phyloP scores from a whole-genome alignment of 2,113 vertebrate species.

The Spea bombifrons region DNA sequence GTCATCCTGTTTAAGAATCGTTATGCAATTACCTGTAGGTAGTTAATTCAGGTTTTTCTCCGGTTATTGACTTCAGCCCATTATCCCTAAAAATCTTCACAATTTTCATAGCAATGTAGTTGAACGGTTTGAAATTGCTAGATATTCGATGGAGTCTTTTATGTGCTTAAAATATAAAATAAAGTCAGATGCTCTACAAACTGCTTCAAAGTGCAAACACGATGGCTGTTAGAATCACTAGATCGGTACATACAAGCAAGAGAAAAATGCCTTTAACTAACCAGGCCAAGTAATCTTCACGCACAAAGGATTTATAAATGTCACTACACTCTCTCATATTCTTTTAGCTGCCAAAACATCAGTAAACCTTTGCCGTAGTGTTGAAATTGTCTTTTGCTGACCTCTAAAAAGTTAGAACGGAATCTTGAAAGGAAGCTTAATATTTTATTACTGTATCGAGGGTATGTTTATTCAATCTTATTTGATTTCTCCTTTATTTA shows the following conservation, averaged over 20 bases:
- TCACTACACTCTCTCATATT: slow-evolving; percentile 46
- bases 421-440: slow-evolving; percentile 37
- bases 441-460: not conserved
- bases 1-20: too few species aligned
- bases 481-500: slow-evolving; percentile 22
- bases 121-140: not conserved
- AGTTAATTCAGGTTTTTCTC: too few species aligned
- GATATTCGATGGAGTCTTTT: not conserved
- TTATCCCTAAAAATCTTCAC: too few species aligned
- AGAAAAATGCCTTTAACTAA: slow-evolving; percentile 36
- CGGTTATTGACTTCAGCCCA: too few species aligned
- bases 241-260: slow-evolving; percentile 6
- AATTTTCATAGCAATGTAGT: not conserved
- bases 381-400: slow-evolving; percentile 30
- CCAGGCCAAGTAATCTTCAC: slow-evolving; percentile 43
- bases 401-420: slow-evolving; percentile 32
- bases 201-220: slow-evolving; percentile 29
- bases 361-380: slow-evolving; percentile 37
- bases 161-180: not conserved
- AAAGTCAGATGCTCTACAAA: not conserved
- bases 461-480: slow-evolving; percentile 26
- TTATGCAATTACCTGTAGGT: too few species aligned
- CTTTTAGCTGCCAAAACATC: slow-evolving; percentile 22
- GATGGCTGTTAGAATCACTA: slow-evolving; percentile 4
- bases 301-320: slow-evolving; percentile 48